phyloP scores from a whole-genome alignment of 2,888 invertebrate species.

The Stenotaenia linearis region DNA sequence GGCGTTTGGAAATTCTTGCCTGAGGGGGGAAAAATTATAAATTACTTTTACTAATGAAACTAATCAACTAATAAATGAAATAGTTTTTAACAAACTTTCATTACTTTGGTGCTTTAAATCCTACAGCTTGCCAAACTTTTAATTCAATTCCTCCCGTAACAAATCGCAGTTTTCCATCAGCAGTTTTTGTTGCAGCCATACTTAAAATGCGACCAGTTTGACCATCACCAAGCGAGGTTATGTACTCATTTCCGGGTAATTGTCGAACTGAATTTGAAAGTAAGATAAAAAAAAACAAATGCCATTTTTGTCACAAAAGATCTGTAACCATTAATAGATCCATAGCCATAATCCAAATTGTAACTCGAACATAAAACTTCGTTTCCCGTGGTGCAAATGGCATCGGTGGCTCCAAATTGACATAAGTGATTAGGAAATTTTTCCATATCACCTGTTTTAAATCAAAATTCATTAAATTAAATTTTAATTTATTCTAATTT shows the following conservation, averaged over 20 bases:
- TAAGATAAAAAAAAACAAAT: too few relatives aligned
- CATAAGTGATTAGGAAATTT: conserved; percentile 33
- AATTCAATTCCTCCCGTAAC: conserved; percentile 34
- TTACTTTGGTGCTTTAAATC: neutral
- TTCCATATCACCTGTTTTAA: conserved; percentile 2
- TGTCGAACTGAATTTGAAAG: neutral
- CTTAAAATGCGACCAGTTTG: conserved; percentile 32
- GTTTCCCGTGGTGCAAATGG: conserved; percentile 30
- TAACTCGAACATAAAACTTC: conserved; percentile 35
- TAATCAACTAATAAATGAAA: neutral
- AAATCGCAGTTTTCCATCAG: conserved; percentile 27
- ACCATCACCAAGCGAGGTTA: conserved; percentile 26
- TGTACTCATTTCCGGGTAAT: neutral
- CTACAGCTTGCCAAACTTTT: conserved; percentile 32
- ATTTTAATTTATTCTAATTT: neutral
- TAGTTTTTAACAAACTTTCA: too few relatives aligned
- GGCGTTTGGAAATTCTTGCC: neutral
- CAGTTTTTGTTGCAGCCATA: conserved; percentile 22
- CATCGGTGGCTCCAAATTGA: conserved; percentile 34
- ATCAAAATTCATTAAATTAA: neutral
- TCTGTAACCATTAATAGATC: conserved; percentile 33
- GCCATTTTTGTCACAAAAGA: too few relatives aligned
- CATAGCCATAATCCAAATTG: conserved; percentile 33
- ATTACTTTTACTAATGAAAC: neutral
- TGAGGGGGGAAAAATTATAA: neutral